Base-by-base conservation (phyloP, 1,140 invertebrate genomes). In the Hycleus cichorii region DNA sequence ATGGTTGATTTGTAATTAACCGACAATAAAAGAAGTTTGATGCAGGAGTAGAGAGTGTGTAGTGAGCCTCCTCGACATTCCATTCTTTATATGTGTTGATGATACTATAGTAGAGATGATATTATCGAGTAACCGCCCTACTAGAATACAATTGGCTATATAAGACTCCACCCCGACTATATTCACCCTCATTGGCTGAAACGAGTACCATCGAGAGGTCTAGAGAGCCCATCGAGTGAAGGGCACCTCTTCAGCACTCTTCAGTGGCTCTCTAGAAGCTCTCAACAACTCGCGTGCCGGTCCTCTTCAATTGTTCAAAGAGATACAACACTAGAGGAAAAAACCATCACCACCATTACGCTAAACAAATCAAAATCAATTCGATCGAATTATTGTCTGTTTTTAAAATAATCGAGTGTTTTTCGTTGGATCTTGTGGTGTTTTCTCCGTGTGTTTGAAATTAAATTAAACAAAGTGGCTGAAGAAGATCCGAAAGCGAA, bases 181-280 rank as follows among this genome's bases (percentile, higher is more conserved):
- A 39, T 24, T n/a, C 9, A 4, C 48, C 18, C 39, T 50, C 8
- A 70, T 72, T 71, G 71, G 69, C 56, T 32, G 61, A n/a, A 44
- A 51, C 53, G 60, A 68, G 64, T 67, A 63, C 57, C 54, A 51
- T 65, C 57, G 63, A 65, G 69, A 69, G 66, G 61, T 59, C 65
- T 68, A 63, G 60, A 67, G 64, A 61, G 63, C 64, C 63, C 63
- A 61, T 69, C 65, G 58, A 71, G 60, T 69, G 64, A 66, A 70
- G 69, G 66, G 64, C 60, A 59, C 59, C 68, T 71, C 68, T 71
- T 68, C 63, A 71, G 64, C 60, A 57, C 69, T 69, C 69, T 72
- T 71, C 70, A 73, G 70, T 70, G 67, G 53, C 67, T 68, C 69
- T 70, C 69, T 64, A 73, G 66, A 64, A 64, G 60, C 62, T 69